These are phyloP conservation scores for Tetraodon nigroviridis DNA, from an alignment of 2,113 vertebrate genomes.

Conservation along the genomic window DNA sequence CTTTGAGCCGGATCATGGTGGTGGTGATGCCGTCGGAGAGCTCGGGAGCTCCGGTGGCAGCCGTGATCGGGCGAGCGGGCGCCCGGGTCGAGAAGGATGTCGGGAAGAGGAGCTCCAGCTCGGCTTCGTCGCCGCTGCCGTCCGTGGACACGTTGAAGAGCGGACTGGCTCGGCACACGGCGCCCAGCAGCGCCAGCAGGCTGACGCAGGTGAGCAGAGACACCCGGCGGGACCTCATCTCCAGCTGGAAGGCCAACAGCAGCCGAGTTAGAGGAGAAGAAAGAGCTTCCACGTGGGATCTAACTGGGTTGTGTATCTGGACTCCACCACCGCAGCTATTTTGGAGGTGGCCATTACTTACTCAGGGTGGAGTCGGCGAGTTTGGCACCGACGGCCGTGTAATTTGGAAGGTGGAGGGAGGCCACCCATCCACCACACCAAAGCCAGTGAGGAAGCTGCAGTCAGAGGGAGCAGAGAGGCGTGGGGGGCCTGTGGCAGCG, in stretches of 20 bases:
- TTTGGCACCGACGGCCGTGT: constrained; percentile 68
- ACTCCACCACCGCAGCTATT: neutral
- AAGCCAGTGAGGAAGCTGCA: constrained; percentile 62
- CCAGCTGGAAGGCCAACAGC: constrained; percentile 39
- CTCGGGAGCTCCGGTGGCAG: constrained; percentile 48
- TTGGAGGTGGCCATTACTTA: constrained; percentile 71
- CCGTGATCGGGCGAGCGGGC: constrained; percentile 32
- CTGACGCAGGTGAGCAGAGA: constrained; percentile 50
- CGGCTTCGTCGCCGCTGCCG: constrained; percentile 73
- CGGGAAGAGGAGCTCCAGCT: constrained; percentile 72
- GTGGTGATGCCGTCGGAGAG: constrained; percentile 72
- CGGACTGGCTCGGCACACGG: constrained; percentile 26
- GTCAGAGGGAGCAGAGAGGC: constrained; percentile 53
- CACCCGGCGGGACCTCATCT: constrained; percentile 54
- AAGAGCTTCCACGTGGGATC: neutral
- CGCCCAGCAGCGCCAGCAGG: constrained; percentile 57
- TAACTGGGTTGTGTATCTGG: neutral
- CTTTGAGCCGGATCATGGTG: constrained; percentile 78
- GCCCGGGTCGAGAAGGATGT: constrained; percentile 51
- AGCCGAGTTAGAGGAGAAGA: neutral
- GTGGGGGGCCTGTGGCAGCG: constrained; percentile 60
- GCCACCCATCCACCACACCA: constrained; percentile 73
- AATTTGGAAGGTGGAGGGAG: constrained; percentile 68
- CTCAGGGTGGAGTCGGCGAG: constrained; percentile 69
- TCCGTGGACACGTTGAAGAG: constrained; percentile 70